Evolutionary conservation across 2,888 invertebrate species (phyloP), one percentile per base, ranked within the genome.

Genomic region (Diogma glabrata): DNA sequence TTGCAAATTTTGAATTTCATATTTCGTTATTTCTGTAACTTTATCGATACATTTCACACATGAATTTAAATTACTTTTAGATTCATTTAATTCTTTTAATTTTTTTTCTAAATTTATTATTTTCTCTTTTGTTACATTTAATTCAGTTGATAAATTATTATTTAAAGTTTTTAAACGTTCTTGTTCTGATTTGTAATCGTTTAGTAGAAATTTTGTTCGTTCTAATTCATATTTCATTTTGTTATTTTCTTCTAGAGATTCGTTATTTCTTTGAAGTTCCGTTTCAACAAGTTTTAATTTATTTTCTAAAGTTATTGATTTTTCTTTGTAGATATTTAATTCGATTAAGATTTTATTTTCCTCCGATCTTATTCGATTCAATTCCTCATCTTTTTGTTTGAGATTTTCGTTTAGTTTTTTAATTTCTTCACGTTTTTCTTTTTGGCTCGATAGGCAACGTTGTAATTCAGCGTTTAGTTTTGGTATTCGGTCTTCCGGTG

Each of bases 161-260:
- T 73, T 79, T 6, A 77, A 61, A 20, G 67, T 73, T 57, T 78
- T 79, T 1, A 78, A 61, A 4, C 78, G 75, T 3, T 73, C 71
- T 36, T 75, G 75, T 56, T 79, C 78, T 16, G 70, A 68, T 46
- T 75, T 67, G 2, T 76, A 70, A 51, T 76, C 75, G 47, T 75
- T 75, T 0, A 78, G 64, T 36, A 75, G 67, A 8, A 68, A 67
- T 55, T 74, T 74, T 51, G 72, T 72, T 1, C 72, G 69, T 57
- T 78, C 77, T 51, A 76, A 59, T 43, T 79, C 77, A 0, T 64
- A 36, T 6, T 60, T 58, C 12, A 60, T 43, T 6, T 59, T 45
- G 2, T 59, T 55, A 51, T 64, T 67, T 19, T 67, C 65, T 26
- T 60, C 60, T 65, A 54, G 45, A n/a, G n/a, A 60, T 55, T 3